Evolutionary conservation across 1,140 invertebrate species (phyloP).

Genomic region (Drosophila mojavensis): DNA sequence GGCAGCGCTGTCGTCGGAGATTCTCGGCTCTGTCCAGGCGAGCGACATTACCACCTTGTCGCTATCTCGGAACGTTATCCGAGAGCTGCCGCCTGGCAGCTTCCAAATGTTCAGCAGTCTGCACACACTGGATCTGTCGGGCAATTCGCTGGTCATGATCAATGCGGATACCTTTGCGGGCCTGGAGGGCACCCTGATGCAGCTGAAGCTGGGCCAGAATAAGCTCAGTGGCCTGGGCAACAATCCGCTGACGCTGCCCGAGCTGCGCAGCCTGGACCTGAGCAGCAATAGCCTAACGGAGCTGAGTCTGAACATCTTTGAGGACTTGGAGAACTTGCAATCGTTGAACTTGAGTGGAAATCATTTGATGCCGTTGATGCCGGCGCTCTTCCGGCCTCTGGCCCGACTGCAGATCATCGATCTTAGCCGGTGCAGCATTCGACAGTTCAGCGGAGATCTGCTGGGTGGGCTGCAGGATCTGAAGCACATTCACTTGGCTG

Average conservation of each 20-base stretch:
- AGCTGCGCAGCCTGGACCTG: conserved; percentile 89
- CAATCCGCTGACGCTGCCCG: conserved; percentile 87
- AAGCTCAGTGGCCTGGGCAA: conserved; percentile 88
- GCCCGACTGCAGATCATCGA: conserved; percentile 88
- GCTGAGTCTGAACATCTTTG: conserved; percentile 88
- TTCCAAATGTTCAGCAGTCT: conserved; percentile 92
- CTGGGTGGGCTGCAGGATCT: conserved; percentile 88
- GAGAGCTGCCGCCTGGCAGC: conserved; percentile 91
- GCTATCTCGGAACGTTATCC: conserved; percentile 92
- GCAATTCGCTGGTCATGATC: conserved; percentile 90
- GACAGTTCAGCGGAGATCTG: conserved; percentile 88
- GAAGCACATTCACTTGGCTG: conserved; percentile 87
- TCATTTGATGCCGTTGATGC: conserved; percentile 87
- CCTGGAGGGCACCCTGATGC: conserved; percentile 89
- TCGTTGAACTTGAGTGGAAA: conserved; percentile 92
- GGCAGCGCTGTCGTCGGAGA: conserved; percentile 92
- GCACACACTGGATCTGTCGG: conserved; percentile 90
- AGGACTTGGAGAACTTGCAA: conserved; percentile 88
- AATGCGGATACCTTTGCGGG: conserved; percentile 90
- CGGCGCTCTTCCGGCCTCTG: conserved; percentile 86
- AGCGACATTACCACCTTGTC: conserved; percentile 85
- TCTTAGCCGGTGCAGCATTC: conserved; percentile 89
- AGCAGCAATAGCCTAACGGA: conserved; percentile 91
- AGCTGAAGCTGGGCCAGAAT: conserved; percentile 91
- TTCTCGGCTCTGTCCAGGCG: conserved; percentile 87